A percentile compares a stretch with the other conserved stretches of the same genome.
Conservation (phyloP, 2,797 vertebrate species). For the Rhynchonycteris naso region DNA sequence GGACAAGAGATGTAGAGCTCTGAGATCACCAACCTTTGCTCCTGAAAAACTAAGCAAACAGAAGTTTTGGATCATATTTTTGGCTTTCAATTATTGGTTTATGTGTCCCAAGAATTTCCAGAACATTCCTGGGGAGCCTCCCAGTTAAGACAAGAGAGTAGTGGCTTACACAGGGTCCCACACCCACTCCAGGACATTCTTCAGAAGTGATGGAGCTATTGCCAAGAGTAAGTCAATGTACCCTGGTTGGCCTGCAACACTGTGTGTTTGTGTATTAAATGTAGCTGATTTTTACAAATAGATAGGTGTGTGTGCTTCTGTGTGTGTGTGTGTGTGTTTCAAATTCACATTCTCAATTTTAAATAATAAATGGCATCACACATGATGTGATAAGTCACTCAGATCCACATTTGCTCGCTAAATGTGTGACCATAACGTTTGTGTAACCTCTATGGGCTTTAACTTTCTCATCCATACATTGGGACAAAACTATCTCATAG, state of each 20-base stretch:
- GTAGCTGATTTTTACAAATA: background rate
- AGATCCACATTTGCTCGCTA: background rate
- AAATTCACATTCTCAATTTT: background rate
- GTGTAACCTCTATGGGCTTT: background rate
- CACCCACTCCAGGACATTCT: background rate
- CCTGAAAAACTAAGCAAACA: background rate
- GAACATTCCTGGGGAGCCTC: background rate
- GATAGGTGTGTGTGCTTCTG: background rate
- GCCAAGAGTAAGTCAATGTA: accelerated
- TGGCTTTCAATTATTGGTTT: background rate
- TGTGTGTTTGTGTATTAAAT: background rate
- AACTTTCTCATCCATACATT: background rate
- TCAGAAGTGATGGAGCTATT: background rate
- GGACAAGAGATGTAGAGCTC: background rate
- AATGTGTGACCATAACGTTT: background rate
- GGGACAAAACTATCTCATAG: background rate
- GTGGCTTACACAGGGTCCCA: background rate
- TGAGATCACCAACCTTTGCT: no score
- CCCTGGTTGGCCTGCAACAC: background rate
- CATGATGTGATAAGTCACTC: background rate
- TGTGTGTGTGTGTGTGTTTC: background rate
- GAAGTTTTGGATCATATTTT: background rate
- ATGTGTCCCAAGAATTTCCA: background rate
- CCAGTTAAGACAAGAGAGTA: background rate
- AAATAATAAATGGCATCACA: background rate